phyloP scores from a whole-genome alignment of 1,140 invertebrate genomes.

The Gryllus bimaculatus region DNA sequence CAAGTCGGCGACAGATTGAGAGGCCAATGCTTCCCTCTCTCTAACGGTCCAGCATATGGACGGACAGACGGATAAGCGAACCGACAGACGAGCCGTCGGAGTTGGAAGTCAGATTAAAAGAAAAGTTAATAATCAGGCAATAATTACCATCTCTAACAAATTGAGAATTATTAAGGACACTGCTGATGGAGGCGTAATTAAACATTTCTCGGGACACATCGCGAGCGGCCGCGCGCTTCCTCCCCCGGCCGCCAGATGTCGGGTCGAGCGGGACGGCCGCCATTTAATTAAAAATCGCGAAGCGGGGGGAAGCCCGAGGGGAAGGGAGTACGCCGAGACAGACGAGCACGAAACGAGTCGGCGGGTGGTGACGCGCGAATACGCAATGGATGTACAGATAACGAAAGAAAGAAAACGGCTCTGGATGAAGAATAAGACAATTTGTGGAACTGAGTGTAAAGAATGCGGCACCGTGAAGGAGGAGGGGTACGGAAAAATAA shows the following conservation, averaged over 20 bases:
- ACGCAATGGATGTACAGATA: no score
- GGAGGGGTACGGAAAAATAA: no score
- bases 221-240: background rate
- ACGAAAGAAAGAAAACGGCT: no score
- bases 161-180: background rate
- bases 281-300: background rate
- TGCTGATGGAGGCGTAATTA: background rate
- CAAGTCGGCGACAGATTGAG: no score
- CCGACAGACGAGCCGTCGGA: background rate
- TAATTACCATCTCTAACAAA: conserved; percentile 5
- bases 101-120: background rate
- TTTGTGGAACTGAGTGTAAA: no score
- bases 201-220: background rate
- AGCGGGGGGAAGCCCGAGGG: no score
- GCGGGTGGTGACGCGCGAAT: no score
- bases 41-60: background rate
- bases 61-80: background rate
- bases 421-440: no score
- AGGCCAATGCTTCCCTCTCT: no score
- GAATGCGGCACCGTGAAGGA: no score
- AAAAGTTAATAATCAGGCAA: background rate
- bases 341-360: no score
- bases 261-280: background rate
- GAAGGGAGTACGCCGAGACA: no score
- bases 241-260: background rate